A percentile compares a stretch with the other conserved stretches of the same genome.
Evolutionary conservation across 2,888 invertebrate species (phyloP).

Genomic region (Agrilus biguttatus): DNA sequence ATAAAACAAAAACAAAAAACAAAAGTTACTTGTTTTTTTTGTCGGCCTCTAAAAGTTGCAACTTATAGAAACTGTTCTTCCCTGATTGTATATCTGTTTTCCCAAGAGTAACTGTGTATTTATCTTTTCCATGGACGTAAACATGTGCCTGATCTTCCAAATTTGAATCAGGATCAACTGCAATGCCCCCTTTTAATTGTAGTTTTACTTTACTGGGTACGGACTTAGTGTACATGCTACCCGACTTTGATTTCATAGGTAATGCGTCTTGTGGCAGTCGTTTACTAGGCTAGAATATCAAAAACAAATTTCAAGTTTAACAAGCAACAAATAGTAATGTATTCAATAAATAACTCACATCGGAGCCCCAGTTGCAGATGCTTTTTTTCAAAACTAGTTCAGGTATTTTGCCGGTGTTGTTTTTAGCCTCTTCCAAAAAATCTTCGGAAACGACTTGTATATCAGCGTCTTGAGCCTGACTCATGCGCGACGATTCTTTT

Average conservation of each 20-base stretch:
- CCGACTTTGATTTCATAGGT: slow-evolving; percentile 23
- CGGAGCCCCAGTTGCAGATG: slow-evolving; percentile 73
- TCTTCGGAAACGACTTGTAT: slow-evolving; percentile 71
- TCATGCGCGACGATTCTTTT: slow-evolving; percentile 49
- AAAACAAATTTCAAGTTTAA: slow-evolving; percentile 27
- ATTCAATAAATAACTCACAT: slow-evolving; percentile 33
- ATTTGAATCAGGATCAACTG: slow-evolving; percentile 85
- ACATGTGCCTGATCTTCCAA: slow-evolving; percentile 70
- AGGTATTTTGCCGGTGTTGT: slow-evolving; percentile 46
- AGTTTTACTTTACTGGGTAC: slow-evolving; percentile 48
- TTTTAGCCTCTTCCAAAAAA: slow-evolving; percentile 52
- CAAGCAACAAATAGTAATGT: slow-evolving; percentile 2
- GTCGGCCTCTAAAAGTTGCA: slow-evolving; percentile 78
- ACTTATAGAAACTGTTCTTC: slow-evolving; percentile 88
- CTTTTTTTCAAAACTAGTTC: slow-evolving; percentile 55
- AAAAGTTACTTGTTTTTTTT: slow-evolving; percentile 8
- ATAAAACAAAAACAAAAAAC: too few relatives aligned
- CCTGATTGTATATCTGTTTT: slow-evolving; percentile 73
- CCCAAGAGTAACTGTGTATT: slow-evolving; percentile 70
- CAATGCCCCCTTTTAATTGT: slow-evolving; percentile 65
- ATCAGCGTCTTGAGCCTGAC: slow-evolving; percentile 47
- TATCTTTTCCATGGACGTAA: slow-evolving; percentile 39
- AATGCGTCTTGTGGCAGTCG: slow-evolving; percentile 23
- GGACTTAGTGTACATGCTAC: slow-evolving; percentile 33
- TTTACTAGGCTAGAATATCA: slow-evolving; percentile 19